Evolutionary conservation across 2,888 invertebrate species (phyloP).

Genomic region (Dynastes grantii): DNA sequence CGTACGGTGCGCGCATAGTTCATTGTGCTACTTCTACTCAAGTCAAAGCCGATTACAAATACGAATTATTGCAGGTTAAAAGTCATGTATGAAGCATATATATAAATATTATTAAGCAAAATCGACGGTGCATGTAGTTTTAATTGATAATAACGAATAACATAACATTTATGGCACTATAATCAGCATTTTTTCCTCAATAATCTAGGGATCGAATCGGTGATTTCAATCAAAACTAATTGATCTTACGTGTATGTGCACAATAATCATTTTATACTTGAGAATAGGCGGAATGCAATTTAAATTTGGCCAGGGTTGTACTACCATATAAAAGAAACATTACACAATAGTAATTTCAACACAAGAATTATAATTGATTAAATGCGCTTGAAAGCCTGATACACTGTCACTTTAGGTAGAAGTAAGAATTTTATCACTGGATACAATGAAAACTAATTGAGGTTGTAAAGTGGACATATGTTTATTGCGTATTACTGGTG

Average conservation of each 20-base stretch:
- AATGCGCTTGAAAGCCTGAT: no score
- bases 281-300: neutral
- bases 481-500: no score
- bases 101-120: slow-evolving; percentile 26
- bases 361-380: no score
- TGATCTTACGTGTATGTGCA: neutral
- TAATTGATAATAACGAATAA: slow-evolving; percentile 21
- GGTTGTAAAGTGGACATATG: no score
- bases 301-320: slow-evolving; percentile 10
- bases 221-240: slow-evolving; percentile 12
- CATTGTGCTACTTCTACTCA: slow-evolving; percentile 43
- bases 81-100: slow-evolving; percentile 19
- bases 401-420: no score
- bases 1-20: slow-evolving; percentile 31
- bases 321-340: neutral
- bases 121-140: slow-evolving; percentile 22
- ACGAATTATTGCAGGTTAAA: slow-evolving; percentile 35
- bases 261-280: slow-evolving; percentile 14
- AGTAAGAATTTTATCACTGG: no score
- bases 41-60: slow-evolving; percentile 30
- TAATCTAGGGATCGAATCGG: slow-evolving; percentile 5
- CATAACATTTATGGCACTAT: slow-evolving; percentile 11
- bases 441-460: no score
- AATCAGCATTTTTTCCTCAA: slow-evolving; percentile 7
- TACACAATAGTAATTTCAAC: no score